A percentile compares a stretch with the other conserved stretches of the same genome.
Conservation (phyloP, 1,140 invertebrate genomes). For the Himalopsyche phryganea region DNA sequence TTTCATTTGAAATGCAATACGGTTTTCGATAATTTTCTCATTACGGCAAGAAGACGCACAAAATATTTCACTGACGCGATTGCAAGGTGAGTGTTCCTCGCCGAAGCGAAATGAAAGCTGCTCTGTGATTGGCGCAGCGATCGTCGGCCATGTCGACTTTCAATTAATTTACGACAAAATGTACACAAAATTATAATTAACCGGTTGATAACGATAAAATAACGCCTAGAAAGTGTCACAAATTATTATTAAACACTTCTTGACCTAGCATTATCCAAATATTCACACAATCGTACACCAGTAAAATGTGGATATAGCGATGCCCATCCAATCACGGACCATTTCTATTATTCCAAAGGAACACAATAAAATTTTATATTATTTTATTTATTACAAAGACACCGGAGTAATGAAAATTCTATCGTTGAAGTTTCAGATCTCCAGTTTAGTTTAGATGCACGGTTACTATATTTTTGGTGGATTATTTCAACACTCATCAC, state of each 20-base stretch:
- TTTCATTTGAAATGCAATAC: constrained; percentile 20
- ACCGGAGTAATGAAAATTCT: neutral
- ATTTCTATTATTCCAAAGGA: neutral
- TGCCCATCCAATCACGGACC: neutral
- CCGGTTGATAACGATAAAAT: too few relatives aligned
- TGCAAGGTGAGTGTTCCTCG: constrained; percentile 37
- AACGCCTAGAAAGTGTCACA: too few relatives aligned
- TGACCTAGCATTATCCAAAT: neutral
- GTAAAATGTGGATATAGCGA: neutral
- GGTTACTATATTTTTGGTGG: neutral
- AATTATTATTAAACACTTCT: too few relatives aligned
- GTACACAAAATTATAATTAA: too few relatives aligned
- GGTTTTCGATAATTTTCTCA: constrained; percentile 25
- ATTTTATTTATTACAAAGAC: neutral
- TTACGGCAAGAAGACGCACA: constrained; percentile 48
- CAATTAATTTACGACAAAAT: constrained; percentile 35
- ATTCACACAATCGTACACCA: neutral
- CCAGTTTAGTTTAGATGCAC: too few relatives aligned
- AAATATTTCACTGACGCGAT: constrained; percentile 60
- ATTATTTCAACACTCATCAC: too few relatives aligned
- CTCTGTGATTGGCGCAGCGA: constrained; percentile 58
- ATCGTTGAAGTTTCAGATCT: too few relatives aligned
- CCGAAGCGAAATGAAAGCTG: constrained; percentile 42
- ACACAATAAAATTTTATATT: neutral
- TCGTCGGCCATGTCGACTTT: constrained; percentile 59